These are phyloP conservation scores for Bergia sp. DNA, from an alignment of 92 coral and sea anemone genomes.

Conservation along the genomic window DNA sequence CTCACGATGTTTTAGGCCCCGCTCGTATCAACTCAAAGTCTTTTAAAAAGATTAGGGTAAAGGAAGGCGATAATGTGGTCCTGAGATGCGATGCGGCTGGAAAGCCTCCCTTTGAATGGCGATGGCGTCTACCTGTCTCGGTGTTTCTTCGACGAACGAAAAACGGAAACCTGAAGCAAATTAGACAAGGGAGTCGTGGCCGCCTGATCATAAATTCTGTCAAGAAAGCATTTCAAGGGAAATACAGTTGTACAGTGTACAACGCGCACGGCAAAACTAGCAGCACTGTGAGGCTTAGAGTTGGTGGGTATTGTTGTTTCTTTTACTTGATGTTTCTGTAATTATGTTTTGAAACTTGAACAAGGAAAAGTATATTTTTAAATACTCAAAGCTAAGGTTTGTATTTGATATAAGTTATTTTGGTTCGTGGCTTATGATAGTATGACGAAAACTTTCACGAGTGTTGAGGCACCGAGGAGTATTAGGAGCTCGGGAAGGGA, in stretches of 20 bases:
- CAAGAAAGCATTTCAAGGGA: constrained; percentile 42
- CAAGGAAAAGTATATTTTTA: no score
- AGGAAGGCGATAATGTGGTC: constrained; percentile 32
- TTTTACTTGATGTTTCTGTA: no score
- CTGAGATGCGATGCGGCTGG: constrained; percentile 27
- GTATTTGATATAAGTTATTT: no score
- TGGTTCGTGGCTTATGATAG: no score
- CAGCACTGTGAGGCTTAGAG: constrained; percentile 7
- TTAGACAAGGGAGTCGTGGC: constrained; percentile 22
- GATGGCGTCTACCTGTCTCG: not conserved
- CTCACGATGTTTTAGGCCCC: not conserved
- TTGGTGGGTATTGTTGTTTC: constrained; percentile 7
- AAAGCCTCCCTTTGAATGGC: constrained; percentile 30
- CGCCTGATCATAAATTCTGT: constrained; percentile 20
- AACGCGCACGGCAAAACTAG: constrained; percentile 9
- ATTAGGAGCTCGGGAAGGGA: no score
- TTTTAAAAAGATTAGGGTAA: not conserved
- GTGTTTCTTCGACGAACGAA: constrained; percentile 12
- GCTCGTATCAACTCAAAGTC: constrained; percentile 26
- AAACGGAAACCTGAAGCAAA: not conserved
- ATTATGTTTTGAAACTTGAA: no score
- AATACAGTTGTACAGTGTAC: constrained; percentile 31
- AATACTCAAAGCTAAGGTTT: not conserved
- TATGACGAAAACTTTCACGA: no score
- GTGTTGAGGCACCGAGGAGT: no score